Conservation (phyloP, 1,140 invertebrate species). For the Ceratina australensis region DNA sequence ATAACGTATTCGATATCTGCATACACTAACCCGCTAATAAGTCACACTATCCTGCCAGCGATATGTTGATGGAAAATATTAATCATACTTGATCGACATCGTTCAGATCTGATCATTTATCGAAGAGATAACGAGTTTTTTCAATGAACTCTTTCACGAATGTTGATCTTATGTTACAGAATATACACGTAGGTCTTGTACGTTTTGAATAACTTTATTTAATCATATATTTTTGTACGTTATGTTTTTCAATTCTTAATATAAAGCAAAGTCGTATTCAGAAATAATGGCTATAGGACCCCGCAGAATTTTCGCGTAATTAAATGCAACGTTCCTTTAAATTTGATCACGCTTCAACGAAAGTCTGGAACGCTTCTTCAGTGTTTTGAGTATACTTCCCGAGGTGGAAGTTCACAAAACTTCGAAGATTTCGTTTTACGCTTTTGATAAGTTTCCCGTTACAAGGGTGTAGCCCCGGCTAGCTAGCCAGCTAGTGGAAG, state of each 20-base stretch:
- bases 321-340: background rate
- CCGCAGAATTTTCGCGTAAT: background rate
- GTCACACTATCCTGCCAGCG: background rate
- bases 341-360: background rate
- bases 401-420: background rate
- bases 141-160: too few relatives aligned
- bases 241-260: background rate
- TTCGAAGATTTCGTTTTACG: background rate
- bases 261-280: background rate
- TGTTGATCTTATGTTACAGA: too few relatives aligned
- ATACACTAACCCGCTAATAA: constrained; percentile 7
- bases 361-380: too few relatives aligned
- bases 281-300: background rate
- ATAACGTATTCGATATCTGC: constrained; percentile 14
- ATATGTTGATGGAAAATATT: constrained; percentile 11
- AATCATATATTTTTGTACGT: too few relatives aligned
- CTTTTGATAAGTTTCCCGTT: constrained; percentile 5
- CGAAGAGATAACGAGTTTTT: background rate
- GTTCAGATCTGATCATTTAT: background rate
- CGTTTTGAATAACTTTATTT: too few relatives aligned
- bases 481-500: background rate
- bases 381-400: background rate
- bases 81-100: background rate
- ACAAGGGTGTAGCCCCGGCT: background rate
- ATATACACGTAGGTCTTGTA: too few relatives aligned